Evolutionary conservation across 2,113 vertebrate species (phyloP), one percentile per base, ranked within the genome.

Genomic region (Rostratula benghalensis): DNA sequence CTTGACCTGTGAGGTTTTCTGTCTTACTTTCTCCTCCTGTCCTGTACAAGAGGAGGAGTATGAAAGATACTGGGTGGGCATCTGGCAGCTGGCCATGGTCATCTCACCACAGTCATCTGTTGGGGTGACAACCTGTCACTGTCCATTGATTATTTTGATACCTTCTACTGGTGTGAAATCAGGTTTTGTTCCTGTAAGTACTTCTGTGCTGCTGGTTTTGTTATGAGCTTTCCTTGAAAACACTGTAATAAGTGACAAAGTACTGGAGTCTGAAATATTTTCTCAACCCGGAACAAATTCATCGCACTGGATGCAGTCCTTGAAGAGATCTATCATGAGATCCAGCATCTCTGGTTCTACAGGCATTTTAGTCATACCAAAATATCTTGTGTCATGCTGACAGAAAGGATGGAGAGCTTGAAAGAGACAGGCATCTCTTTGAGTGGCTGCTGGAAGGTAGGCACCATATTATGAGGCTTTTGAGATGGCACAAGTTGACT

Each of bases 1-100:
- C 23, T 53, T 3, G 2, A 4, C 3, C 9, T 0, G 3, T n/a
- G 21, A 69, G 8, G 1, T 64, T 46, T 59, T 53, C 43, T 45
- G 31, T 46, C 25, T 35, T 48, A 18, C 54, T 73, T 73, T 89
- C 30, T 54, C 15, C 16, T 7, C 9, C 24, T 35, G 20, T 45
- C 14, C 24, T 68, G 3, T 28, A 39, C 59, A 56, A 35, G 27
- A 90, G 23, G 13, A 4, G 5, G 25, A 59, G 4, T 10, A 9
- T 28, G 27, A 68, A 14, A 61, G 11, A 1, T 4, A 12, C 27
- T 85, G 57, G 18, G 18, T 60, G 15, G 7, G 9, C 28, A 35
- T 63, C 50, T 80, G 61, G 28, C 39, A 65, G 6, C 8, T 9
- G 6, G 24, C 15, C 15, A 53, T 41, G 48, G 41, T 41, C 87